Evolutionary conservation across 2,888 invertebrate species (phyloP).

Genomic region (Fissipunctia ypsillon): DNA sequence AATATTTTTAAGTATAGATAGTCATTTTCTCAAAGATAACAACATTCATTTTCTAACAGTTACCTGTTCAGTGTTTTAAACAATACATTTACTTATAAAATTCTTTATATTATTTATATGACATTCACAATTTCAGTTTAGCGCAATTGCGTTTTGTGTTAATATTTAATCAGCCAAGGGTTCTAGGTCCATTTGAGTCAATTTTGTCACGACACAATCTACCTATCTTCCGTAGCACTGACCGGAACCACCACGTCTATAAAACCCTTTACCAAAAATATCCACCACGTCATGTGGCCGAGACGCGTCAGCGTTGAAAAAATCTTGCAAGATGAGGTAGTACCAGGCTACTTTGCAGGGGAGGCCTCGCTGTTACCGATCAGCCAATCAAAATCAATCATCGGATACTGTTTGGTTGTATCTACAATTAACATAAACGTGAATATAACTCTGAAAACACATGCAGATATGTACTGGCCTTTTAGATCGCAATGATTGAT

Average conservation of each 20-base stretch:
- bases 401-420: conserved; percentile 90
- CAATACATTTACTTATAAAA: conserved; percentile 3
- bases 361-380: conserved; percentile 87
- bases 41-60: conserved; percentile 20
- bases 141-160: conserved; percentile 21
- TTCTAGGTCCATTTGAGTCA: conserved; percentile 37
- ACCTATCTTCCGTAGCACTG: conserved; percentile 68
- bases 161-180: conserved; percentile 18
- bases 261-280: conserved; percentile 78
- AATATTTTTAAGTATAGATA: not conserved
- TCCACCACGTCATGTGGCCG: conserved; percentile 76
- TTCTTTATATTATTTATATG: conserved; percentile 27
- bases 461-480: conserved; percentile 61
- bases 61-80: not conserved
- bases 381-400: conserved; percentile 91
- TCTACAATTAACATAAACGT: conserved; percentile 90
- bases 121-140: conserved; percentile 31
- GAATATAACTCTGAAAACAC: conserved; percentile 76
- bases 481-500: conserved; percentile 58
- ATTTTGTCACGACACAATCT: conserved; percentile 63
- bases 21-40: conserved; percentile 15
- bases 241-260: conserved; percentile 69
- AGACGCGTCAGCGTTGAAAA: conserved; percentile 76
- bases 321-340: conserved; percentile 81
- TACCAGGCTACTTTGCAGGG: conserved; percentile 83